A percentile compares a stretch with the other conserved stretches of the same genome.
Evolutionary conservation across 2,797 vertebrate genomes (phyloP).

Genomic region (Enoplosus armatus): DNA sequence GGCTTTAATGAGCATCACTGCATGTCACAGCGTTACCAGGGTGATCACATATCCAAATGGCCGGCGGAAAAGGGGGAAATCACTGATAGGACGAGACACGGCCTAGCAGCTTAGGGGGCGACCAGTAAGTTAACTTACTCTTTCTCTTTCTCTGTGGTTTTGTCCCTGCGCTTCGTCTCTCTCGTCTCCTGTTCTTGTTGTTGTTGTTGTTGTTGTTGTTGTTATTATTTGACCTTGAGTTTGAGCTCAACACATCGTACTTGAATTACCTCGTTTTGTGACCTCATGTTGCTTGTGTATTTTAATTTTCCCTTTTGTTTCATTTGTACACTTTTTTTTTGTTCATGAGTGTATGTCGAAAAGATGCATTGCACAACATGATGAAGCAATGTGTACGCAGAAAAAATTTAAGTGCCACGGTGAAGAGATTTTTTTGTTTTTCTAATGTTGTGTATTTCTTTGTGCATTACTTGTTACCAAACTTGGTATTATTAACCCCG

Average conservation of each 20-base stretch:
- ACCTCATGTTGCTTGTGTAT: constrained; percentile 95
- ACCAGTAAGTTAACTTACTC: too few species aligned
- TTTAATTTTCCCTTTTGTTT: constrained; percentile 76
- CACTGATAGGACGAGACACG: constrained; percentile 67
- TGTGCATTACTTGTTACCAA: constrained; percentile 90
- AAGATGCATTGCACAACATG: constrained; percentile 71
- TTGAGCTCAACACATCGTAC: constrained; percentile 95
- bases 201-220: constrained; percentile 64
- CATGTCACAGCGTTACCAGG: constrained; percentile 50
- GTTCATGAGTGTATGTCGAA: constrained; percentile 49
- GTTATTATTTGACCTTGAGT: constrained; percentile 80
- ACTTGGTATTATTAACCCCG: constrained; percentile 88
- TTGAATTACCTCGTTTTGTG: constrained; percentile 99
- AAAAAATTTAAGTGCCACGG: constrained; percentile 76
- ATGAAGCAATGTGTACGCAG: constrained; percentile 70
- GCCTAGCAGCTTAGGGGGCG: constrained; percentile 71
- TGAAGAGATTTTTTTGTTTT: constrained; percentile 79
- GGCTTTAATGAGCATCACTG: constrained; percentile 54
- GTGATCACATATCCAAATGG: constrained; percentile 73
- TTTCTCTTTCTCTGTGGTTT: constrained; percentile 78
- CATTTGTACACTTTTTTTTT: constrained; percentile 61
- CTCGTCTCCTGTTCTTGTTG: constrained; percentile 75
- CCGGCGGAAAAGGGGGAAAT: constrained; percentile 61
- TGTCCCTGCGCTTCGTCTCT: constrained; percentile 79
- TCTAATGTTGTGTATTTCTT: constrained; percentile 76